Percentiles rank a stretch among this genome's conserved stretches.
Conservation (phyloP, 2,113 vertebrate species). For the Pedetes capensis region DNA sequence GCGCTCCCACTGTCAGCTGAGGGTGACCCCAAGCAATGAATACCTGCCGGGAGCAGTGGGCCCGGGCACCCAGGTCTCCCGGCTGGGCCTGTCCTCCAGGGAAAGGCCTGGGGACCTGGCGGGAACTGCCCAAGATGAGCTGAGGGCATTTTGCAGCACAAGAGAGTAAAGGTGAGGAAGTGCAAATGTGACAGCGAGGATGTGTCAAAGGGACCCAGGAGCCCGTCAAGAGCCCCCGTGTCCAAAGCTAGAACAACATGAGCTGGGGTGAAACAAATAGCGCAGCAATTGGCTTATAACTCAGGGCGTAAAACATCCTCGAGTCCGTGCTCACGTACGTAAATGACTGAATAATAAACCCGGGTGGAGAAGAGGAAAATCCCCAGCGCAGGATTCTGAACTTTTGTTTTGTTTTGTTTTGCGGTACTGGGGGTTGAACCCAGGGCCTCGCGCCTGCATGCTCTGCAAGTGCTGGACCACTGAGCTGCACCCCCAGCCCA, state of each 20-base stretch:
- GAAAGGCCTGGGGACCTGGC: too few relatives aligned
- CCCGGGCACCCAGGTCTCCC: fast-evolving
- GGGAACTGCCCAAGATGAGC: fast-evolving
- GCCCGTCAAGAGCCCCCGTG: fast-evolving
- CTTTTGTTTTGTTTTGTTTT: too few relatives aligned
- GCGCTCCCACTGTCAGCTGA: background rate
- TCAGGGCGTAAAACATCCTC: fast-evolving
- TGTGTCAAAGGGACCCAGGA: fast-evolving
- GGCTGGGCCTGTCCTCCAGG: fast-evolving
- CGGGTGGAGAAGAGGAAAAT: too few relatives aligned
- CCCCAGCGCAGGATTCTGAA: background rate
- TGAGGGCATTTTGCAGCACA: fast-evolving
- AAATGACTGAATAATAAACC: background rate
- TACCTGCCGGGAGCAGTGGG: fast-evolving
- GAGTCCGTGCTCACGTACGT: fast-evolving
- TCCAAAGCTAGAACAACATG: fast-evolving
- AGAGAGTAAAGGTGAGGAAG: background rate
- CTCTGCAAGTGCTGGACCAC: too few relatives aligned
- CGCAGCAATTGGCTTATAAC: background rate
- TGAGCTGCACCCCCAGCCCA: too few relatives aligned
- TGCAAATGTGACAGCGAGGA: fast-evolving
- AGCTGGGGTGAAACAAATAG: background rate
- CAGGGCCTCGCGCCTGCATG: too few relatives aligned
- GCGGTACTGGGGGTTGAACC: too few relatives aligned
- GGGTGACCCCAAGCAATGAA: fast-evolving